Evolutionary conservation across 2,797 vertebrate species (phyloP), one percentile per base, ranked within the genome.

Genomic region (Xiphorhynchus erythropygius): DNA sequence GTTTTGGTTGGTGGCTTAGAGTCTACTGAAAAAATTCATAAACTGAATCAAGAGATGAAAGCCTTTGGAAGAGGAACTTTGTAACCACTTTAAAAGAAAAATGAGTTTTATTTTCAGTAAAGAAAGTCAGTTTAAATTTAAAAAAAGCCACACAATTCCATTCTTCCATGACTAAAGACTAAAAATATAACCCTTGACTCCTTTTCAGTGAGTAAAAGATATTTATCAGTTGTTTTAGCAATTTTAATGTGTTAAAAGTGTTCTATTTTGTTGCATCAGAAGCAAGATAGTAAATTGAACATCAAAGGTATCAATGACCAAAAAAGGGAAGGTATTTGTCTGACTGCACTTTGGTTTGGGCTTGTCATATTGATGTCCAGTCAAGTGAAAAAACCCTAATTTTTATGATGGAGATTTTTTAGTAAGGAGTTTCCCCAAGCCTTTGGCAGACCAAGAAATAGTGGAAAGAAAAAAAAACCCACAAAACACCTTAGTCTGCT

Each of bases 21-120:
- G 23, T 42, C 47, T 79, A 69, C 41, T 79, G 70, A 89, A 81
- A 90, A 92, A 93, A 95, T 67, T 5, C 50, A 15, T 28, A 89
- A 94, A 92, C 49, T 63, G 23, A 84, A 69, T 89, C 90, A 87
- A 71, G 78, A 89, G 42, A 82, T 89, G 21, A 87, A 94, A 93
- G 81, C 47, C 59, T 76, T 73, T 73, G 25, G 70, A 87, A 83
- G 46, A 78, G 17, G 57, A 93, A n/a, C 35, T 73, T 75, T 60
- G 14, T 57, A 88, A 88, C 13, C 27, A 65, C 50, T 81, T 77
- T 62, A 84, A 88, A 67, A 84, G 53, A 81, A 88, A 93, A 93
- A 62, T 25, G 5, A 84, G 33, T 27, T 57, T 87, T 62, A 89
- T 84, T 89, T 24, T 24, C 46, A 90, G 81, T 86, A 65, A 86